These are phyloP conservation scores for Passer montanus DNA, from an alignment of 2,113 vertebrate genomes.

Conservation along the genomic window DNA sequence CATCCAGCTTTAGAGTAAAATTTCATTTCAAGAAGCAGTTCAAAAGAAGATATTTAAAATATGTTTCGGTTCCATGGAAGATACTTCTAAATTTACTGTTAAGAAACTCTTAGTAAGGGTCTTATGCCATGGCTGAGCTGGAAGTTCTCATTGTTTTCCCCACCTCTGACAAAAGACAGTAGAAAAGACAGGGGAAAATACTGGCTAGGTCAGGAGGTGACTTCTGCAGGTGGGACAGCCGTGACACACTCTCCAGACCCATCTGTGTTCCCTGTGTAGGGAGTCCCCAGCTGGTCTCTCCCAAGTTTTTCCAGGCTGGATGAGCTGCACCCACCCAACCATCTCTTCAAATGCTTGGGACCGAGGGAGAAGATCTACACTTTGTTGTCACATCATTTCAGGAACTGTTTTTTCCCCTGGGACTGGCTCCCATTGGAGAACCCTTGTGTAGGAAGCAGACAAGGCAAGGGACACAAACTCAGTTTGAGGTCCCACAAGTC, in stretches of 20 bases:
- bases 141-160: not conserved
- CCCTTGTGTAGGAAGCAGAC: not conserved
- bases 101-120: not conserved
- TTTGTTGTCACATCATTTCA: not conserved
- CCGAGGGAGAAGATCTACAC: not conserved
- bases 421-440: not conserved
- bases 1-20: not conserved
- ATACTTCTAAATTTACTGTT: not conserved
- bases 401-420: not conserved
- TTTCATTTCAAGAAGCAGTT: not conserved
- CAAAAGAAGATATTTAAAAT: not conserved
- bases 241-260: not conserved
- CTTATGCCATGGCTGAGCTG: not conserved
- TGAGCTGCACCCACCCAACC: not conserved
- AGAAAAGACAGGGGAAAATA: not conserved
- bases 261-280: rapidly evolving
- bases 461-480: not conserved
- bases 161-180: not conserved
- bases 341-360: not conserved
- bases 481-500: not conserved
- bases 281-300: not conserved
- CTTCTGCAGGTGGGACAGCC: not conserved
- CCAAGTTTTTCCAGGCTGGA: not conserved
- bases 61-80: not conserved
- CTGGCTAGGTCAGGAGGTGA: not conserved